Base-by-base conservation (phyloP, 2,888 invertebrate species). In the Criorhina ranunculi region DNA sequence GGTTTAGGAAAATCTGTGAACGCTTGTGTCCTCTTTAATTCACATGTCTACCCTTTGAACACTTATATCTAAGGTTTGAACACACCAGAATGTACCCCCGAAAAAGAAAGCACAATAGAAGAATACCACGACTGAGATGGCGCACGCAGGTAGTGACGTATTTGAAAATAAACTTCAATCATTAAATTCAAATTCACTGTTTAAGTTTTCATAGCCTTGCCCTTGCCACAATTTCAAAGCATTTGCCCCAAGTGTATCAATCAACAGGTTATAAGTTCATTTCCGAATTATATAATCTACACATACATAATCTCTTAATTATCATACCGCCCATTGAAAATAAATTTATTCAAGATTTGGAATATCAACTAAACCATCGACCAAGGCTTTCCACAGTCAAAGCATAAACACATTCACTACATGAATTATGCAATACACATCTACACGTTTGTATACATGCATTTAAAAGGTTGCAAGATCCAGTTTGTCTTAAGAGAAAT, bases 401-500 rank as follows among this genome's bases (percentile, higher is more conserved):
- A 46, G 42, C 37, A 11, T 46, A 44, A 44, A 12, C 11, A 42
- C 31, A 60, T 33, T 66, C 46, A 31, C 35, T 64, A 29, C 40
- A 51, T 35, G 37, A 46, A 67, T 77, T 77, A 77, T 60, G 77
- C 67, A 69, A 77, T 59, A 57, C n/a, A 66, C 44, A 29, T 33
- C 17, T 37, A 51, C 17, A 12, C 12, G 15, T 55, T 31, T 53
- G 19, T n/a, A 8, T 15, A 37, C 24, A 19, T 44, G n/a, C 35
- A 17, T 46, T 12, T 11, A 37, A n/a, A n/a, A n/a, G n/a, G n/a
- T n/a, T n/a, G n/a, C 7, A 11, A 19, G 73, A 72, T 78, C 81
- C 6, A 73, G 78, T 78, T 82, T 53, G 4, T 9, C 8, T 67
- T 67, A 62, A 78, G 72, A 82, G 73, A 83, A 59, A 64, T 12